Conservation (phyloP, 2,797 vertebrate genomes). For the Bovichtus diacanthus region DNA sequence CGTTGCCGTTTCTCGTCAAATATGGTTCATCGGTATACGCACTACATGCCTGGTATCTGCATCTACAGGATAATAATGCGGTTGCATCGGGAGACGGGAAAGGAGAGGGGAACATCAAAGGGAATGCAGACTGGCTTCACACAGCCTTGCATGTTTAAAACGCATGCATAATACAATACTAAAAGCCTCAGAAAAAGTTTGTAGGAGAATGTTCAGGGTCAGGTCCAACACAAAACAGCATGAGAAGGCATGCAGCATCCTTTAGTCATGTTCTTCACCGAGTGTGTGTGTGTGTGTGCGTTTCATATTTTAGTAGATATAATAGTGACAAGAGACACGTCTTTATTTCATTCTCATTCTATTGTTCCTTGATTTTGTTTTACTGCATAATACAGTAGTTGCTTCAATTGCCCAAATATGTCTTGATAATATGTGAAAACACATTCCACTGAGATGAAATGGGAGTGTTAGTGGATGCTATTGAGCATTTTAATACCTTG, state of each 20-base stretch:
- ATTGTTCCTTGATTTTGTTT: not conserved
- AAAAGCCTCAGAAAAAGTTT: conserved; percentile 44
- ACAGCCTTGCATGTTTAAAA: conserved; percentile 60
- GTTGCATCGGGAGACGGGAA: conserved; percentile 32
- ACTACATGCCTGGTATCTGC: not conserved
- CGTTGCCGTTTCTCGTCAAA: not conserved
- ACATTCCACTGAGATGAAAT: not conserved
- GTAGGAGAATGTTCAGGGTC: conserved; percentile 55
- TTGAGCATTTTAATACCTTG: not conserved
- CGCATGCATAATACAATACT: conserved; percentile 61
- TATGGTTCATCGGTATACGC: not conserved
- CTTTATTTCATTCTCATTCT: conserved; percentile 2
- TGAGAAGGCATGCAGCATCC: conserved; percentile 20
- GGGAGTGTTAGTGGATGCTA: too few relatives aligned
- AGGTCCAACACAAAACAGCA: conserved; percentile 46
- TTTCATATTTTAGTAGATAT: conserved; percentile 14
- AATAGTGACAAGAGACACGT: not conserved
- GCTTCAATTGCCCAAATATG: not conserved
- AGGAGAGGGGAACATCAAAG: conserved; percentile 59
- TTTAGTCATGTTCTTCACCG: conserved; percentile 26
- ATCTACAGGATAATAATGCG: conserved; percentile 36
- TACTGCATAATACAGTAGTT: conserved; percentile 6
- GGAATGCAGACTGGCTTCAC: conserved; percentile 41
- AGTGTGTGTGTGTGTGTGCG: not conserved
- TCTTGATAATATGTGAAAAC: not conserved